A percentile compares a stretch with the other conserved stretches of the same genome.
Conservation (phyloP, 2,113 vertebrate species). For the Condylura cristata region DNA sequence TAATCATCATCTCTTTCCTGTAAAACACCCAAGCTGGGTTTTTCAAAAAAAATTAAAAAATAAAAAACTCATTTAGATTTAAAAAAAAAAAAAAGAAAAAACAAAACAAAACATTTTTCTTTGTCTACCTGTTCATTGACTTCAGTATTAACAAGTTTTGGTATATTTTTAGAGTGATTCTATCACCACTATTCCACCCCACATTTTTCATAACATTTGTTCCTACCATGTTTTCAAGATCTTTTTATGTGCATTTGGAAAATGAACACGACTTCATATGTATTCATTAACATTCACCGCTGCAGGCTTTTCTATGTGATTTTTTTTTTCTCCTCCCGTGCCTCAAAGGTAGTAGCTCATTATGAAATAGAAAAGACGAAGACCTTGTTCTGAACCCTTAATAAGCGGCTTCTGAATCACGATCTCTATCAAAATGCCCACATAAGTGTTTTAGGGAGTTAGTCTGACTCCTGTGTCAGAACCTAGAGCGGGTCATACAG, state of each 20-base stretch:
- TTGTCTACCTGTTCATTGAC: neutral
- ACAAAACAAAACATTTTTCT: neutral
- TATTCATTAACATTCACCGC: slow-evolving; percentile 11
- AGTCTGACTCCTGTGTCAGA: neutral
- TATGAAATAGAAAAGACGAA: neutral
- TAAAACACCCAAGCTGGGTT: neutral
- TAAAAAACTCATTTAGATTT: neutral
- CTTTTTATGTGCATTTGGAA: slow-evolving; percentile 31
- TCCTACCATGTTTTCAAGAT: slow-evolving; percentile 10
- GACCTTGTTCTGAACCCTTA: slow-evolving; percentile 2
- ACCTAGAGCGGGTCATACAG: neutral
- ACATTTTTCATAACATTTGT: neutral
- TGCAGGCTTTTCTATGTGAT: neutral
- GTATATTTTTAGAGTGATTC: neutral
- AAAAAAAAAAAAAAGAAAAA: too few relatives aligned
- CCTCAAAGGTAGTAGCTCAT: neutral
- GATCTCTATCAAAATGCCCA: slow-evolving; percentile 23
- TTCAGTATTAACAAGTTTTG: neutral
- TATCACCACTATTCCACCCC: neutral
- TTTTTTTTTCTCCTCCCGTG: slow-evolving; percentile 26
- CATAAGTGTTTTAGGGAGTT: neutral
- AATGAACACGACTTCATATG: neutral
- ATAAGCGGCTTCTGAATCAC: neutral
- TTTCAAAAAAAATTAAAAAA: too few relatives aligned
- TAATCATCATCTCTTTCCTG: neutral